phyloP scores from a whole-genome alignment of 2,888 invertebrate species.

The Drosophila ustulata region DNA sequence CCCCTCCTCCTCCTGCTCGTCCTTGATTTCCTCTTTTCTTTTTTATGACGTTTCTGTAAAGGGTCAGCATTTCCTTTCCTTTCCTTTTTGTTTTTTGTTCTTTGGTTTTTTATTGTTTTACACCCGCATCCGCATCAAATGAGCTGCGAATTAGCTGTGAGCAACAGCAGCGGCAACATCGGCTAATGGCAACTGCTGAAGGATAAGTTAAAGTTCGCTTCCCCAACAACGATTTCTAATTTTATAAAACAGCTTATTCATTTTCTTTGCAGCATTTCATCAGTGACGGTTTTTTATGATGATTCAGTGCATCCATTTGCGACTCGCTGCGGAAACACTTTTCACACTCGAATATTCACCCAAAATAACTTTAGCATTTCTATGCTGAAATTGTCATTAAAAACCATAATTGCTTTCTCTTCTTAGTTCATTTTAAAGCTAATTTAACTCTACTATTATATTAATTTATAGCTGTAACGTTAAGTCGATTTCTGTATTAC shows the following conservation, averaged over 20 bases:
- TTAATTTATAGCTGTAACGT: too few relatives aligned
- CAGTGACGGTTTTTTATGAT: too few relatives aligned
- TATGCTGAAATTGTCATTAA: too few relatives aligned
- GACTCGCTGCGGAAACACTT: too few relatives aligned
- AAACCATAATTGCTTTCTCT: too few relatives aligned
- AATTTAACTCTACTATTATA: too few relatives aligned
- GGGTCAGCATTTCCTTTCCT: constrained; percentile 20
- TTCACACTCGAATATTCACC: too few relatives aligned
- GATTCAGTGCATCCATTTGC: too few relatives aligned
- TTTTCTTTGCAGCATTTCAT: constrained; percentile 11
- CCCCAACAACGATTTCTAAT: neutral
- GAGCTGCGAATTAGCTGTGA: constrained; percentile 27
- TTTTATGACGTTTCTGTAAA: constrained; percentile 32
- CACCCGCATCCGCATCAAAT: constrained; percentile 14
- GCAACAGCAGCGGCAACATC: neutral
- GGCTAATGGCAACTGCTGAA: constrained; percentile 12
- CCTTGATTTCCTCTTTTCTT: constrained; percentile 1
- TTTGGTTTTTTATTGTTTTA: constrained; percentile 2
- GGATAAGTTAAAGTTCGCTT: constrained; percentile 9
- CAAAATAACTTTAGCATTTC: too few relatives aligned
- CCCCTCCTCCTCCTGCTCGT: neutral
- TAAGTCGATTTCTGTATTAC: too few relatives aligned
- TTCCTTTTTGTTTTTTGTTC: neutral
- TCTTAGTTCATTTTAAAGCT: too few relatives aligned
- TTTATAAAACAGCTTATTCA: constrained; percentile 1